These are phyloP conservation scores for Plebejus melissa DNA, from an alignment of 2,888 invertebrate species.

Conservation along the genomic window DNA sequence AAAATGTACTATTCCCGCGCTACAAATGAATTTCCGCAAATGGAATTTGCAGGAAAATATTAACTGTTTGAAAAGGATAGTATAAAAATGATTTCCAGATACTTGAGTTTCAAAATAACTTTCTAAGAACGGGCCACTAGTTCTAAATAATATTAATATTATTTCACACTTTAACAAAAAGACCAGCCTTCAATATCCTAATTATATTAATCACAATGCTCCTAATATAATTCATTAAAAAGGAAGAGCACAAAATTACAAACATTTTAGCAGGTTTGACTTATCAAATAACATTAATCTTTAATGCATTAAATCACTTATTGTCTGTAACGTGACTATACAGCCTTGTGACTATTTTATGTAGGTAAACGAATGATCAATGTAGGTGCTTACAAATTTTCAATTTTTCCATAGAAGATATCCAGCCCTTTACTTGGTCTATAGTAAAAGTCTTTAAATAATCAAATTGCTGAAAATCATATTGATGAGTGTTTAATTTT, in stretches of 20 bases:
- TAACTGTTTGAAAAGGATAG: too few species aligned
- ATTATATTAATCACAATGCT: conserved; percentile 21
- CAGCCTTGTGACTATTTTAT: background rate
- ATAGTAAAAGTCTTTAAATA: background rate
- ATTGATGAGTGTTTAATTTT: background rate
- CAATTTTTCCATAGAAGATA: background rate
- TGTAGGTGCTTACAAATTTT: background rate
- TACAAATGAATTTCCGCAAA: too few species aligned
- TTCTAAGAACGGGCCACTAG: background rate
- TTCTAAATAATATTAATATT: conserved; percentile 9
- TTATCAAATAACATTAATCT: conserved; percentile 2
- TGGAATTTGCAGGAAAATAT: too few species aligned
- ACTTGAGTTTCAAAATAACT: background rate
- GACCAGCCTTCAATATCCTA: conserved; percentile 21
- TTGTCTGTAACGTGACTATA: conserved; percentile 1
- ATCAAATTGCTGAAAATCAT: background rate
- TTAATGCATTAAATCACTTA: background rate
- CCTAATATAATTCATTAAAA: background rate
- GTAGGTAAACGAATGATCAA: background rate
- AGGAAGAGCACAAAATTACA: background rate
- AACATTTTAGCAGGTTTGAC: background rate
- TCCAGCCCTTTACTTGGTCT: background rate
- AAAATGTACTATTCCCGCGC: background rate
- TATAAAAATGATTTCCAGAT: background rate
- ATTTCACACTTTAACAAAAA: conserved; percentile 5